A percentile compares a stretch with the other conserved stretches of the same genome.
These are phyloP conservation scores for Amphilophus citrinellus DNA, from an alignment of 2,113 vertebrate species.

Conservation along the genomic window DNA sequence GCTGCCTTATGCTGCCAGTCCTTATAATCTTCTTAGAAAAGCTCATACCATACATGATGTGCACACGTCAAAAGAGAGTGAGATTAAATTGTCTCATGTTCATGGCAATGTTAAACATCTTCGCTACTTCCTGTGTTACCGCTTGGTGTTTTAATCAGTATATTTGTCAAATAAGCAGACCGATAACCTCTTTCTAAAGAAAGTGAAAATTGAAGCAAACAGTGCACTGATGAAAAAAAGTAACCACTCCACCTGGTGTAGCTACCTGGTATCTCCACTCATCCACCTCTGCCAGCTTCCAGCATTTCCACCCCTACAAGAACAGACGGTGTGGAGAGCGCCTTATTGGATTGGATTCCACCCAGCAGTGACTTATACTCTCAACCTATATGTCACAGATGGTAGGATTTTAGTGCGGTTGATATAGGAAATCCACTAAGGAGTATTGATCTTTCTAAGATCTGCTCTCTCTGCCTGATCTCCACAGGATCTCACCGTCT, in stretches of 20 bases:
- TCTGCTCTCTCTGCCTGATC: constrained; percentile 68
- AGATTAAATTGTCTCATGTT: no score
- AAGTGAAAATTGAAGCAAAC: not conserved
- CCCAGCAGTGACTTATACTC: constrained; percentile 70
- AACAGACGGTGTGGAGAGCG: constrained; percentile 65
- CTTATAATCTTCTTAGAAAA: no score
- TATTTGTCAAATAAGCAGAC: not conserved
- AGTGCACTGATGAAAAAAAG: not conserved
- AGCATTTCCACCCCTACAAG: constrained; percentile 49
- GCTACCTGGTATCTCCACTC: constrained; percentile 40
- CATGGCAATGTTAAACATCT: not conserved
- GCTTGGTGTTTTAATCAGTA: not conserved
- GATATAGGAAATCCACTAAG: constrained; percentile 78
- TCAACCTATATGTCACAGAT: constrained; percentile 80
- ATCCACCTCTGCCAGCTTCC: constrained; percentile 40
- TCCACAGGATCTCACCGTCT: constrained; percentile 69
- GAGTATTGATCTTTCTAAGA: constrained; percentile 75
- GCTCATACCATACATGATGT: no score
- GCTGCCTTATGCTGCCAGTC: not conserved
- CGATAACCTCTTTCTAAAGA: not conserved
- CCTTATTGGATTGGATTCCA: constrained; percentile 70
- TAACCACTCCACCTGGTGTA: constrained; percentile 29
- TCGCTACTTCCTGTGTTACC: not conserved
- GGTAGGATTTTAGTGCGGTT: constrained; percentile 71
- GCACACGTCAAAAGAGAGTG: no score